A percentile compares a stretch with the other conserved stretches of the same genome.
phyloP scores from a whole-genome alignment of 2,888 invertebrate genomes.

The Julus scanicus region DNA sequence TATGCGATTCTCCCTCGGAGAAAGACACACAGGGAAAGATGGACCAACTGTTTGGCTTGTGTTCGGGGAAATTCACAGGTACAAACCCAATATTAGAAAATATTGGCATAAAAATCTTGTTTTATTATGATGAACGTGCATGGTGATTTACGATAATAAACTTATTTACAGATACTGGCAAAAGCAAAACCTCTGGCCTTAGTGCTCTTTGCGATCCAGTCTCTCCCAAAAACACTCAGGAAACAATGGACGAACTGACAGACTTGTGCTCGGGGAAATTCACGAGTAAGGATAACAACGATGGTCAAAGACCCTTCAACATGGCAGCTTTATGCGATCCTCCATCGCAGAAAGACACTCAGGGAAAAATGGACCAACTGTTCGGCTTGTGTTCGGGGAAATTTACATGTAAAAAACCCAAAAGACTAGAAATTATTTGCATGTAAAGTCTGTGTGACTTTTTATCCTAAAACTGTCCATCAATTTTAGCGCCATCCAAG shows the following conservation, averaged over 20 bases:
- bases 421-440: too few relatives aligned
- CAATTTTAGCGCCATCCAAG: not conserved
- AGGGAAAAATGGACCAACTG: not conserved
- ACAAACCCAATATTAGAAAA: not conserved
- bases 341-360: not conserved
- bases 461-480: not conserved
- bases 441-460: too few relatives aligned
- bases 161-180: too few relatives aligned
- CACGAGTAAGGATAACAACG: not conserved
- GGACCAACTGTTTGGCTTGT: not conserved
- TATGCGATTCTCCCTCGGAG: not conserved
- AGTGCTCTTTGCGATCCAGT: conserved; percentile 53
- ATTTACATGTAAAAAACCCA: not conserved
- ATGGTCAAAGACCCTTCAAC: not conserved
- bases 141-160: not conserved
- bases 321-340: not conserved
- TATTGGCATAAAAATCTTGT: too few relatives aligned
- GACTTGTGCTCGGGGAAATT: conserved; percentile 60
- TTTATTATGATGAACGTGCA: not conserved
- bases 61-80: not conserved
- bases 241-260: conserved; percentile 57
- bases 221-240: conserved; percentile 57
- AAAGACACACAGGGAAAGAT: not conserved
- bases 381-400: not conserved
- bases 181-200: not conserved